A percentile compares a stretch with the other conserved stretches of the same genome.
Evolutionary conservation across 2,797 vertebrate species (phyloP).

Genomic region (Nothura maculosa): DNA sequence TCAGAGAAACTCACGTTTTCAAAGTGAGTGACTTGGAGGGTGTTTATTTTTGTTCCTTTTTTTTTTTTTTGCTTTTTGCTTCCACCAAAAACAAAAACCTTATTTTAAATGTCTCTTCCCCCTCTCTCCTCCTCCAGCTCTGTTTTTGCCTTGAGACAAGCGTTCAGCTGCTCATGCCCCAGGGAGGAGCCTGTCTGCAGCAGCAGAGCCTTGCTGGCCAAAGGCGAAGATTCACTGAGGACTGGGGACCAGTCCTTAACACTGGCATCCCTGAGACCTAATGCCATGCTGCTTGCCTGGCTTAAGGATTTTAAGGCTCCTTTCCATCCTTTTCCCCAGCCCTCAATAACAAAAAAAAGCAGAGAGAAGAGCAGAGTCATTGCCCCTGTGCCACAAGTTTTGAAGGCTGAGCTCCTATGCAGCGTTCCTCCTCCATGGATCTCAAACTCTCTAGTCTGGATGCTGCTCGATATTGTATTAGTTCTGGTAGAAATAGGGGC

Average conservation of each 20-base stretch:
- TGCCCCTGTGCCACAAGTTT: not conserved
- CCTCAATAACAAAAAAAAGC: not conserved
- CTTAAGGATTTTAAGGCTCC: not conserved
- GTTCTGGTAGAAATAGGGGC: not conserved
- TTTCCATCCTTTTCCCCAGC: too few species aligned
- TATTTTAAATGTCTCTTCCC: constrained; percentile 13
- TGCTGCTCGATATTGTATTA: not conserved
- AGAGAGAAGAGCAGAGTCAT: not conserved
- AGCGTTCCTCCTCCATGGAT: not conserved
- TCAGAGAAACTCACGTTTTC: constrained; percentile 9
- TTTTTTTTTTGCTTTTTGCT: not conserved
- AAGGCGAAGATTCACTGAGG: fast-evolving
- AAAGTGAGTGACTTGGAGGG: not conserved
- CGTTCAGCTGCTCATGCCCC: not conserved
- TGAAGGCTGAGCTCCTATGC: not conserved
- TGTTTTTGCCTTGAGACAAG: not conserved
- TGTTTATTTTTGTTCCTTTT: not conserved
- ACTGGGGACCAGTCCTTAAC: fast-evolving
- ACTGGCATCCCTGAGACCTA: not conserved
- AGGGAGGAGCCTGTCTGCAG: too few species aligned
- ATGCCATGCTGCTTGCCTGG: not conserved
- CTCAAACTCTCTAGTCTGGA: not conserved
- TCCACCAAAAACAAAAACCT: not conserved
- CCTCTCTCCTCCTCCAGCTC: constrained; percentile 14
- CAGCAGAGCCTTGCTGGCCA: not conserved